phyloP scores from a whole-genome alignment of 2,888 invertebrate genomes.

The Eurytoma californica region DNA sequence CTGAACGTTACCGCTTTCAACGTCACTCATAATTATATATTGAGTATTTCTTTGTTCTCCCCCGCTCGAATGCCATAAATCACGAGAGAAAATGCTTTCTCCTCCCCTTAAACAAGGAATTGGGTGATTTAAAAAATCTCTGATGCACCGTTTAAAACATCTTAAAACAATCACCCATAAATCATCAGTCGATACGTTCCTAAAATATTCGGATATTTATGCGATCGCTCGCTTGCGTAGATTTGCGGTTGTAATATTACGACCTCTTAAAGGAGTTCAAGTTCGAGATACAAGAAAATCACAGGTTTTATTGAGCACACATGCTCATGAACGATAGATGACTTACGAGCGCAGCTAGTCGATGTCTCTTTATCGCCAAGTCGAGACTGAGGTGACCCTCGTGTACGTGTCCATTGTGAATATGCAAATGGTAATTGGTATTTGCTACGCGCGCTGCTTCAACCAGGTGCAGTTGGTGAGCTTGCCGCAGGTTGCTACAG shows the following conservation, averaged over 20 bases:
- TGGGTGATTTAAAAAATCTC: constrained; percentile 9
- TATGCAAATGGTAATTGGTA: constrained; percentile 50
- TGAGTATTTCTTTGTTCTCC: constrained; percentile 36
- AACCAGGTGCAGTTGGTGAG: constrained; percentile 40
- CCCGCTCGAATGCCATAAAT: constrained; percentile 27
- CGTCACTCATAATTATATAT: constrained; percentile 28
- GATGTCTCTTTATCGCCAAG: no score
- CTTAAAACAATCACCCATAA: constrained; percentile 54
- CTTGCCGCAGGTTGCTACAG: no score
- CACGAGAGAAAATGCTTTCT: constrained; percentile 19
- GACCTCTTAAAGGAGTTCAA: constrained; percentile 48
- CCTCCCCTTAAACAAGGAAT: constrained; percentile 1
- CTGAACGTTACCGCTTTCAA: no score
- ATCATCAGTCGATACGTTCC: constrained; percentile 12
- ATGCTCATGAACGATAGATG: constrained; percentile 13
- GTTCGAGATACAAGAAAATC: constrained; percentile 47
- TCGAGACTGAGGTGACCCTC: no score
- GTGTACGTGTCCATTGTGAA: no score
- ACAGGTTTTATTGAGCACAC: constrained; percentile 22
- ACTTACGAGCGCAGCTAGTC: constrained; percentile 49
- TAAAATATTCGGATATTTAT: constrained; percentile 41
- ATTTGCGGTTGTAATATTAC: no score
- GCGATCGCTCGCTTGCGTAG: no score
- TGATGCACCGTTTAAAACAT: constrained; percentile 36
- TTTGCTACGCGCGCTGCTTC: constrained; percentile 1